Base-by-base conservation (phyloP, 2,113 vertebrate species). In the Percopsis transmontana region DNA sequence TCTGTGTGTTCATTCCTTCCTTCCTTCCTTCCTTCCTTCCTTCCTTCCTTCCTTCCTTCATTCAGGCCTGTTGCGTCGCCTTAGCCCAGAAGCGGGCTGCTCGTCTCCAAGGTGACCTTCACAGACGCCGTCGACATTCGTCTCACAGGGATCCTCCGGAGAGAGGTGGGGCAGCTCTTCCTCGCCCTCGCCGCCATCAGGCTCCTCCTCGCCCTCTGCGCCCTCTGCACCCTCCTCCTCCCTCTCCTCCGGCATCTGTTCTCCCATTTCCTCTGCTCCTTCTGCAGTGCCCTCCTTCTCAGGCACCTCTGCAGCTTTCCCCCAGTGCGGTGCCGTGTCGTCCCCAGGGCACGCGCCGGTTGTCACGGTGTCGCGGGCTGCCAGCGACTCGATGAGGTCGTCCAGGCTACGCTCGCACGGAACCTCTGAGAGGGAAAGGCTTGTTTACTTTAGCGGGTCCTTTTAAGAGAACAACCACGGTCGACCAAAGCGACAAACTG, bases 371-470 rank as follows among this genome's bases (percentile, higher is more conserved):
- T 88, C 89, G 13, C 77, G 79, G 58, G 87, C 82, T 3, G 85
- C 80, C 5, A 96, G 88, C 2, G 93, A 92, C 79, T 95, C 89
- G 14, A 95, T 94, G 38, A 96, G 91, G 74, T 92, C 83, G 68
- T 96, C 95, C 59, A 95, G 91, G 23, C 91, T 94, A 61, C 90
- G 89, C 54, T 93, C 86, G 62, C 90, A 94, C 6, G 88, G 60
- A 15, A 90, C 74, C 45, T 89, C 91, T 94, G 78, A 58, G 80
- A 86, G 20, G 70, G 12, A 18, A 52, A 16, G 68, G 19, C n/a
- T 6, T 19, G 24, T 27, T 13, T 51, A 24, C 13, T 24, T n/a
- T 20, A 54, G 20, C 20, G 14, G 3, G 14, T 55, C 6, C 53
- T 55, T 55, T 16, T 2, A 27, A 15, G 1, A 39, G 23, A 54